A percentile compares a stretch with the other conserved stretches of the same genome.
phyloP scores from a whole-genome alignment of 2,888 invertebrate genomes.

The Mesorhabditis sp. region DNA sequence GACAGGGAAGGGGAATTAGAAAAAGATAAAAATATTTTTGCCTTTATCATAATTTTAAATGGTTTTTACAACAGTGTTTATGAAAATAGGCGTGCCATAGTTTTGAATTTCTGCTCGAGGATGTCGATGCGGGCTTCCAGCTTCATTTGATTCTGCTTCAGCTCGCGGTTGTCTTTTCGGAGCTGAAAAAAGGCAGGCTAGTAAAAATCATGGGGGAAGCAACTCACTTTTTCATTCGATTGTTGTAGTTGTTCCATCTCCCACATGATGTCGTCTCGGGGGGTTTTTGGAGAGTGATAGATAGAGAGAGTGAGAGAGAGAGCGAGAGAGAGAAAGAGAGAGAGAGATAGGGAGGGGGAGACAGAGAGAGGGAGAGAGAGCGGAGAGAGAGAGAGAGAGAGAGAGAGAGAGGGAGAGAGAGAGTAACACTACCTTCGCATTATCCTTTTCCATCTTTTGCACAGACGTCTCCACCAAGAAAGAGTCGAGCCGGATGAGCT shows the following conservation, averaged over 20 bases:
- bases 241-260: constrained; percentile 54
- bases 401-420: too few relatives aligned
- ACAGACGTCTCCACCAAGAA: constrained; percentile 53
- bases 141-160: constrained; percentile 45
- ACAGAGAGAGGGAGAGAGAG: too few relatives aligned
- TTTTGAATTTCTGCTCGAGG: constrained; percentile 53
- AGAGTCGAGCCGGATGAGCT: constrained; percentile 51
- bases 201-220: background rate
- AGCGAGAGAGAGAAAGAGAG: too few relatives aligned
- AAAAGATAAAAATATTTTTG: too few relatives aligned
- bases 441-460: constrained; percentile 46
- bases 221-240: constrained; percentile 29
- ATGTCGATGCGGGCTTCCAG: constrained; percentile 49
- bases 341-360: too few relatives aligned
- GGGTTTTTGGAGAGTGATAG: constrained; percentile 22
- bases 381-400: too few relatives aligned
- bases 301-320: too few relatives aligned
- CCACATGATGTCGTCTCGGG: constrained; percentile 52
- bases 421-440: constrained; percentile 24
- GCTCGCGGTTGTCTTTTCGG: constrained; percentile 44
- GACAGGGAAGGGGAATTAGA: too few relatives aligned
- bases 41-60: too few relatives aligned
- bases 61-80: constrained; percentile 7
- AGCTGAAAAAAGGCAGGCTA: background rate
- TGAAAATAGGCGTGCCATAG: constrained; percentile 47